These are phyloP conservation scores for Cricetomys ansorgei DNA, from an alignment of 2,113 vertebrate species.

Conservation along the genomic window DNA sequence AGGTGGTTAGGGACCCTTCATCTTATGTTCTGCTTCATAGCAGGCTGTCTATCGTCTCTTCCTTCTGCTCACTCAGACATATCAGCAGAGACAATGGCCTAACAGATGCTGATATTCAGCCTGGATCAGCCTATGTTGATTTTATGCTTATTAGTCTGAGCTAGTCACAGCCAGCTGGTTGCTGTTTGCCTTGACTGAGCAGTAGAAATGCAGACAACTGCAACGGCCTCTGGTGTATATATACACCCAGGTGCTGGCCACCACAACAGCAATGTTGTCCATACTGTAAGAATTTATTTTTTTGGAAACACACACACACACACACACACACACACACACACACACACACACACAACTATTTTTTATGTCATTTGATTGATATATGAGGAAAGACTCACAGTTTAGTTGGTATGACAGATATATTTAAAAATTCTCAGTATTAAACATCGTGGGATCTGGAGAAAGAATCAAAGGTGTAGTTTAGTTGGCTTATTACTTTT, in stretches of 20 bases:
- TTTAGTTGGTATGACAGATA: background rate
- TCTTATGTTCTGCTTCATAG: conserved; percentile 52
- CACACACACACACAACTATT: background rate
- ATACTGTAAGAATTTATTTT: background rate
- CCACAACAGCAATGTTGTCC: background rate
- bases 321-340: background rate
- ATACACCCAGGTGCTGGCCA: conserved; percentile 43
- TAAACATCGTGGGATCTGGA: background rate
- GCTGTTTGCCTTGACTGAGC: conserved; percentile 79
- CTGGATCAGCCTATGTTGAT: conserved; percentile 75
- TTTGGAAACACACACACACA: background rate
- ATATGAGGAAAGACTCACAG: background rate
- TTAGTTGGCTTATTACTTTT: conserved; percentile 37
- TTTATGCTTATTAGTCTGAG: conserved; percentile 78
- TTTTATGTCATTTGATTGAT: background rate
- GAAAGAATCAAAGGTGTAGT: background rate
- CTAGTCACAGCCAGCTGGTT: conserved; percentile 76
- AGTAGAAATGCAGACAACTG: conserved; percentile 62
- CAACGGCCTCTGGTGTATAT: background rate
- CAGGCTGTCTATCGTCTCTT: conserved; percentile 42
- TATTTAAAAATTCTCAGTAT: background rate
- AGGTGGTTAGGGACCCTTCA: background rate
- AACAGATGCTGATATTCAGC: conserved; percentile 80
- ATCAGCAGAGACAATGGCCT: conserved; percentile 71
- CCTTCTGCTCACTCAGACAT: conserved; percentile 76